Conservation (phyloP, 2,888 invertebrate species). For the Ophioninae sp. region DNA sequence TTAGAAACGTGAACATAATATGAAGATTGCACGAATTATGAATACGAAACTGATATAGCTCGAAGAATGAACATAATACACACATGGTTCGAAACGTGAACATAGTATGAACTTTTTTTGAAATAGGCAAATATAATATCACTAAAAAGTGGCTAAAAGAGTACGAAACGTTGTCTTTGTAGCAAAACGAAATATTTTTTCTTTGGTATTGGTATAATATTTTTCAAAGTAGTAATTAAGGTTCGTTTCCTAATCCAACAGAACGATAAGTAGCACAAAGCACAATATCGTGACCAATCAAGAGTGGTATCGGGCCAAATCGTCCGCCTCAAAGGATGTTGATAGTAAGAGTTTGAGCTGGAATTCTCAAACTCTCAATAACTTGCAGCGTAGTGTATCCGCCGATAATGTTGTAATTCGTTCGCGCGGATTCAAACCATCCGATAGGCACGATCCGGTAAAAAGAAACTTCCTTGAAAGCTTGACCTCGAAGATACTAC, state of each 20-base stretch:
- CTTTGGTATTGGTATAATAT: not conserved
- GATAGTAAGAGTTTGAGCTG: constrained; percentile 67
- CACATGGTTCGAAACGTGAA: too few relatives aligned
- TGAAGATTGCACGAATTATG: too few relatives aligned
- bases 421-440: constrained; percentile 90
- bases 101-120: too few relatives aligned
- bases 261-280: constrained; percentile 66
- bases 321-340: constrained; percentile 71
- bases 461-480: constrained; percentile 91
- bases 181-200: not conserved
- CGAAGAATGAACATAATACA: too few relatives aligned
- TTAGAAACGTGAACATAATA: too few relatives aligned
- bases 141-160: not conserved
- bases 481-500: constrained; percentile 91
- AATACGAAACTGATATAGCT: too few relatives aligned
- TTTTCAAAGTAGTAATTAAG: not conserved
- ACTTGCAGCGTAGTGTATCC: constrained; percentile 76
- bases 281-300: constrained; percentile 69
- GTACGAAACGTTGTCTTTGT: not conserved
- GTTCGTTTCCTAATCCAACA: constrained; percentile 43
- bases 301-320: constrained; percentile 68
- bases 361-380: constrained; percentile 64
- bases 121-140: too few relatives aligned
- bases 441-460: constrained; percentile 91
- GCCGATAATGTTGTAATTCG: constrained; percentile 80